Conservation (phyloP, 2,113 vertebrate species). For the Lepidiolamprologus cunningtoni region DNA sequence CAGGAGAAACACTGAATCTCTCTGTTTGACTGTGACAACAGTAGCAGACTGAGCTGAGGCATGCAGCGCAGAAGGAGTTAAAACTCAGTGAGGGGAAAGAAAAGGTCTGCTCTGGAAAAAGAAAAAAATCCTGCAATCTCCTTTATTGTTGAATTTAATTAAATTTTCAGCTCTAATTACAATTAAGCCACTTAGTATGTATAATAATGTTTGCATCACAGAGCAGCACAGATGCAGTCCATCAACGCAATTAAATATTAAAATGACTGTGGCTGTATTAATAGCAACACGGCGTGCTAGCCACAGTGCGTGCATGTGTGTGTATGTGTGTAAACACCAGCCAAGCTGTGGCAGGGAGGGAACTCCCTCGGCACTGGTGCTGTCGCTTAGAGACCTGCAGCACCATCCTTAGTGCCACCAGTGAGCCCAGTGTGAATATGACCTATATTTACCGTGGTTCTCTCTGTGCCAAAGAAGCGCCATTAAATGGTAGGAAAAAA, state of each 20-base stretch:
- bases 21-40: neutral
- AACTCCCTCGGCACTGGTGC: conserved; percentile 44
- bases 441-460: conserved; percentile 70
- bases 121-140: conserved; percentile 48
- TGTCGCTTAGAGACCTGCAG: conserved; percentile 60
- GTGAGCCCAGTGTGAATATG: conserved; percentile 55
- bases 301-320: conserved; percentile 8
- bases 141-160: conserved; percentile 77
- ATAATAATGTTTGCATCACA: conserved; percentile 81
- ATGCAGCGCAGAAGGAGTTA: conserved; percentile 22
- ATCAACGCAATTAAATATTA: conserved; percentile 82
- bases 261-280: conserved; percentile 77
- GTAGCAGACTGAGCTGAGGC: neutral
- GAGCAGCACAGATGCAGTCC: conserved; percentile 82
- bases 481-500: conserved; percentile 55
- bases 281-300: conserved; percentile 60
- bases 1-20: neutral
- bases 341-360: conserved; percentile 29
- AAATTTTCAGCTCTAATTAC: conserved; percentile 81
- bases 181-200: conserved; percentile 82
- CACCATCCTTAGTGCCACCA: conserved; percentile 61
- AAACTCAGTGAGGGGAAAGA: conserved; percentile 21
- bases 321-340: conserved; percentile 9
- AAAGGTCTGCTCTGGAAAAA: neutral
- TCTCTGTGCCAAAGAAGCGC: conserved; percentile 54